Base-by-base conservation (phyloP, 2,888 invertebrate genomes). In the Cryptosula pallasiana region DNA sequence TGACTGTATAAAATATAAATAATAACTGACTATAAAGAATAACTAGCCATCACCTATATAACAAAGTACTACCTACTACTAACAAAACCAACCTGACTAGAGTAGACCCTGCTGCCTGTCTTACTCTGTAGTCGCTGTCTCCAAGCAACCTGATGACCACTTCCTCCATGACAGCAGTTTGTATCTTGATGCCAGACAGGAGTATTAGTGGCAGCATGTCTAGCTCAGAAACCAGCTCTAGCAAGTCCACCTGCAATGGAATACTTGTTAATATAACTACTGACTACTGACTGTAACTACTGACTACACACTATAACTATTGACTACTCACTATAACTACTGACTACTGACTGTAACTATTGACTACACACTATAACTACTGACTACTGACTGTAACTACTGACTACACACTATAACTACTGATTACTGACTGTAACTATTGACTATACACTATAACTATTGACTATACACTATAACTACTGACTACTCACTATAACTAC, bases 41-140 rank as follows among this genome's bases (percentile, higher is more conserved):
- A 13, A 20, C 20, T 45, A 9, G 20, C 9, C 45, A 9, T 45
- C 45, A 45, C 45, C 45, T 13, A 13, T 13, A 45, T 45, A 45
- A 45, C 20, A 45, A 13, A 45, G 20, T 45, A 45, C 20, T 45
- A 45, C 9, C 45, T 13, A 45, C 9, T 57, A 57, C 3, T 5
- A 63, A 32, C 9, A 63, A 9, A 32, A 63, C 63, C 32, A 84
- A 91, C 90, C 85, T 88, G 57, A 88, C 86, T 72, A 93, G 87
- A 1, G 91, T 88, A 69, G 87, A 86, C 0, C 91, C 88, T 0
- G 92, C 89, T 0, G 92, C 90, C 73, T 88, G 88, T 73, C 94
- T 87, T 0, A 94, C 92, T 81, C 92, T 87, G 72, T 88, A 89
- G 82, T 94, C 93, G 75, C 90, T 90, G 82, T 93, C 92, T 3